Evolutionary conservation across 2,797 vertebrate genomes (phyloP).

Genomic region (Caiman crocodilus): DNA sequence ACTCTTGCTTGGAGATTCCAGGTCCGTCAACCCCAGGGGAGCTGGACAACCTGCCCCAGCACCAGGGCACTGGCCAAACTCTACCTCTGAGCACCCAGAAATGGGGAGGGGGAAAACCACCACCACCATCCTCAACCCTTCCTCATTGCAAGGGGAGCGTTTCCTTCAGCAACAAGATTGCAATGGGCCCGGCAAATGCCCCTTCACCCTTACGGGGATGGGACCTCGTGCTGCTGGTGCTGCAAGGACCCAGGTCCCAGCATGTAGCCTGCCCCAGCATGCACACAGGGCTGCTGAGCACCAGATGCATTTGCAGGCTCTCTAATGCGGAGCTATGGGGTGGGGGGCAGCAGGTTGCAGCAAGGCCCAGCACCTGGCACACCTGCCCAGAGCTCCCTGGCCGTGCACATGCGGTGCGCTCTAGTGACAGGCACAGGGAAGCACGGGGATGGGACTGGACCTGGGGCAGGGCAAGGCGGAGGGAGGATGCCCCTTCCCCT

Average conservation of each 20-base stretch:
- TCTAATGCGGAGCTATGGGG: too few relatives aligned
- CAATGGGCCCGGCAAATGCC: rapidly evolving
- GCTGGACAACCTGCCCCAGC: background rate
- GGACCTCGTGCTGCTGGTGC: too few relatives aligned
- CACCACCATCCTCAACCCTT: background rate
- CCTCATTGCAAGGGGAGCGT: background rate
- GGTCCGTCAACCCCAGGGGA: background rate
- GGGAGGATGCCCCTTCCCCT: too few relatives aligned
- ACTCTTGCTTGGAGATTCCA: background rate
- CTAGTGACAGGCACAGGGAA: background rate
- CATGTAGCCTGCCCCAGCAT: too few relatives aligned
- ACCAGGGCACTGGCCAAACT: background rate
- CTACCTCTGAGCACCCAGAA: background rate
- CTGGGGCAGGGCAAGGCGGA: too few relatives aligned
- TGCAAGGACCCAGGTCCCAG: background rate
- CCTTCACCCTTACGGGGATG: too few relatives aligned
- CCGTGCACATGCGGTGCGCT: background rate
- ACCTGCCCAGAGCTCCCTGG: background rate
- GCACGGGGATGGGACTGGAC: background rate
- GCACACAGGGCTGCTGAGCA: too few relatives aligned
- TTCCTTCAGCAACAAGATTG: background rate
- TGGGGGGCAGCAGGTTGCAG: too few relatives aligned
- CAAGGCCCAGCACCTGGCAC: too few relatives aligned
- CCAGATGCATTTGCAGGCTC: too few relatives aligned
- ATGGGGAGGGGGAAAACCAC: background rate